These are phyloP conservation scores for Lytechinus variegatus DNA, from an alignment of 35 echinoderm and acorn worm genomes.

Conservation along the genomic window DNA sequence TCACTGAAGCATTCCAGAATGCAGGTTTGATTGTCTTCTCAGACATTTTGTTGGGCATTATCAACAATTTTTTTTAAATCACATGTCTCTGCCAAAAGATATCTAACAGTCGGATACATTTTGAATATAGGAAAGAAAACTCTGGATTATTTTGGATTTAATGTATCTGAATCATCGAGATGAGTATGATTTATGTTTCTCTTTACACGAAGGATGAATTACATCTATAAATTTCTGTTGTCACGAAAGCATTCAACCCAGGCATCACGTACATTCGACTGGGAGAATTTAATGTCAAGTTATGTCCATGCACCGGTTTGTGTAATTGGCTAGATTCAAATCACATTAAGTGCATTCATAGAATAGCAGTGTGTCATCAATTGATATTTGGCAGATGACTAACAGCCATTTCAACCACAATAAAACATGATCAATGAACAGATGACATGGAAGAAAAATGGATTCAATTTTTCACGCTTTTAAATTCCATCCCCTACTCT, in stretches of 20 bases:
- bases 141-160: not conserved
- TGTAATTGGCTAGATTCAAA: slow-evolving; percentile 9
- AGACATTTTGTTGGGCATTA: not conserved
- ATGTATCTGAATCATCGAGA: not conserved
- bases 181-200: not conserved
- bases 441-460: not conserved
- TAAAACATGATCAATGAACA: not conserved
- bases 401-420: slow-evolving; percentile 3
- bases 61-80: not conserved
- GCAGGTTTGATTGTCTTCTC: not conserved
- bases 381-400: slow-evolving; percentile 3
- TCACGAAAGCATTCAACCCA: not conserved
- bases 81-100: not conserved
- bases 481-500: not conserved
- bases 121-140: not conserved
- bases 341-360: slow-evolving; percentile 8
- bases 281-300: not conserved
- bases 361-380: slow-evolving; percentile 18
- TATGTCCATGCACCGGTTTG: not conserved
- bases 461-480: not conserved
- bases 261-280: not conserved
- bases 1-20: not conserved
- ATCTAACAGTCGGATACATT: not conserved
- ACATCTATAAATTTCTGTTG: slow-evolving; percentile 14
- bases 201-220: slow-evolving; percentile 3